These are phyloP conservation scores for Euura saliciscinereae DNA, from an alignment of 1,140 invertebrate species.

Conservation along the genomic window DNA sequence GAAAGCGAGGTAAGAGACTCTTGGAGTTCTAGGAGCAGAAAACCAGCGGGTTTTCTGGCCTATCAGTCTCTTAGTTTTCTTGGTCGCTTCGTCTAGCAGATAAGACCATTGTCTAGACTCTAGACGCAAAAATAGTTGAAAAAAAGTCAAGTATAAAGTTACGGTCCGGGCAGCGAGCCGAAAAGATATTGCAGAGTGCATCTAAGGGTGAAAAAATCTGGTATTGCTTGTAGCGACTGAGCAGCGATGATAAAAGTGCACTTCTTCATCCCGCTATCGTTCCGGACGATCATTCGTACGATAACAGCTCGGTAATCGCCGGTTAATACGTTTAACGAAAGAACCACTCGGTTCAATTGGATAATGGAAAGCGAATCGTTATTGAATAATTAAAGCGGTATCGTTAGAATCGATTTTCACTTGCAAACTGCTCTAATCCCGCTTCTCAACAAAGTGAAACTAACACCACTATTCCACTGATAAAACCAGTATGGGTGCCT, in stretches of 20 bases:
- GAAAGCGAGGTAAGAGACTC: background rate
- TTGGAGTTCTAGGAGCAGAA: background rate
- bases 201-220: background rate
- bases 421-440: no score
- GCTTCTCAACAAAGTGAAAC: no score
- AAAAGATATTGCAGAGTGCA: background rate
- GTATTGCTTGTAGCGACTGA: no score
- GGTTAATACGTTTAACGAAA: background rate
- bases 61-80: background rate
- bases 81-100: background rate
- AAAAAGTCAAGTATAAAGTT: no score
- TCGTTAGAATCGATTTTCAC: background rate
- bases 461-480: no score
- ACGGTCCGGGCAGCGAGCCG: background rate
- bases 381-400: background rate
- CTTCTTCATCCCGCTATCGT: background rate
- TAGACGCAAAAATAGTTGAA: background rate
- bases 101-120: background rate
- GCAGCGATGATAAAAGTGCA: no score
- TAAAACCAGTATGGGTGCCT: no score
- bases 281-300: background rate
- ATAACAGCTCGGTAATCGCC: background rate
- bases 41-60: background rate
- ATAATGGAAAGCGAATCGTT: background rate
- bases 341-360: background rate